phyloP scores from a whole-genome alignment of 2,797 vertebrate genomes.

The Pterois miles region DNA sequence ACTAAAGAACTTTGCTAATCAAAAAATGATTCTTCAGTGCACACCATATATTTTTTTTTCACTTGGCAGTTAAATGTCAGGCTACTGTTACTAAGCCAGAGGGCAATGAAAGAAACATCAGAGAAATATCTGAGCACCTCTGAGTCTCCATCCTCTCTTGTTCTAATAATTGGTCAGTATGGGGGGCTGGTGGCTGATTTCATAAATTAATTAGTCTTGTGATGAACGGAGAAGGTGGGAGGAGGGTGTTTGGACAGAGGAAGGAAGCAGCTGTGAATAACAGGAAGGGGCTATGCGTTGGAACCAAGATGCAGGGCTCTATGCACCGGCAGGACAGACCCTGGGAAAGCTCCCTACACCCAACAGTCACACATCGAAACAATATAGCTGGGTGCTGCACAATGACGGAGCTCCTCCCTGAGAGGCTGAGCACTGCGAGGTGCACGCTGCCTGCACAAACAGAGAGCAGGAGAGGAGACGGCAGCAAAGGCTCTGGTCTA shows the following conservation, averaged over 20 bases:
- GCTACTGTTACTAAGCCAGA: background rate
- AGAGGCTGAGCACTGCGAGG: constrained; percentile 11
- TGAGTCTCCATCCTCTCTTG: background rate
- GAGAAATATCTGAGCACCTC: background rate
- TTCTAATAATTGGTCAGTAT: background rate
- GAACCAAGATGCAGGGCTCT: constrained; percentile 39
- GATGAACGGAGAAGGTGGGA: background rate
- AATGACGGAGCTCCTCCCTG: constrained; percentile 57
- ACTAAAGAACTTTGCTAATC: background rate
- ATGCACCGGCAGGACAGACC: constrained; percentile 58
- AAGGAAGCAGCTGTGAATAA: constrained; percentile 84
- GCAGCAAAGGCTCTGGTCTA: background rate
- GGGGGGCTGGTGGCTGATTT: constrained; percentile 7
- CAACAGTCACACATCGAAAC: constrained; percentile 61
- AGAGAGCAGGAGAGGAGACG: background rate
- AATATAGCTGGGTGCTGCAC: constrained; percentile 64
- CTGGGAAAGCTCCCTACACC: constrained; percentile 74
- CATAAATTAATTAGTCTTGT: background rate
- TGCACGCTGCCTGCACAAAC: constrained; percentile 14
- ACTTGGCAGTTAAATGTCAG: background rate
- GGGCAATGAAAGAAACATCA: background rate
- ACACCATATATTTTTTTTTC: background rate
- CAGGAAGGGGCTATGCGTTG: constrained; percentile 78
- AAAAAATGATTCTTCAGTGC: background rate
- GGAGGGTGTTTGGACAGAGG: constrained; percentile 64